Evolutionary conservation across 2,113 vertebrate genomes (phyloP).

Genomic region (Microcebus murinus): DNA sequence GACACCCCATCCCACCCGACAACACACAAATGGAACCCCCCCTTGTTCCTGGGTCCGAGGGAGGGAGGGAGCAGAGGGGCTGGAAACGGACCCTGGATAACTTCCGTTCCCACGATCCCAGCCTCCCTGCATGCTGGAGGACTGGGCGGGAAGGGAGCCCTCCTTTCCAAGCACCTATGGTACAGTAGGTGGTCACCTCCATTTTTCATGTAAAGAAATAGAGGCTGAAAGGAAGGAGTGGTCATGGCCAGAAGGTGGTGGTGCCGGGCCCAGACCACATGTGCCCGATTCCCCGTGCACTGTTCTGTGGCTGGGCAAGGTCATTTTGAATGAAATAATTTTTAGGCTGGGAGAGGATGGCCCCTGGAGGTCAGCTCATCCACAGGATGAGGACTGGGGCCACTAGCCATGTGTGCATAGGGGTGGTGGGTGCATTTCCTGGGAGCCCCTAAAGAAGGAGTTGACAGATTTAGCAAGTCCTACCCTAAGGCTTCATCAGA

Average conservation of each 20-base stretch:
- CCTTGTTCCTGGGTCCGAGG: slow-evolving; percentile 42
- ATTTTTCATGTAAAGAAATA: neutral
- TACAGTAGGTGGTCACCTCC: neutral
- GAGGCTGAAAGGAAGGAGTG: neutral
- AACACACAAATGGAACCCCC: slow-evolving; percentile 12
- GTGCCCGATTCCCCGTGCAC: neutral
- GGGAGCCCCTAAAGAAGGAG: neutral
- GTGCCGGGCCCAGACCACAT: neutral
- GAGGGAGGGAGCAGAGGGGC: slow-evolving; percentile 42
- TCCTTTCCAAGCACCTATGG: neutral
- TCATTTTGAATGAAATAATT: neutral
- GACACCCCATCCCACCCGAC: slow-evolving; percentile 70
- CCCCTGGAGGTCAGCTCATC: neutral
- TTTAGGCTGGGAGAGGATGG: neutral
- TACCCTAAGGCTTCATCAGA: neutral
- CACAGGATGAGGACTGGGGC: neutral
- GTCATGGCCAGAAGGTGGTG: neutral
- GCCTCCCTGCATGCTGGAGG: slow-evolving; percentile 43
- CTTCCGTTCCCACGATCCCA: slow-evolving; percentile 79
- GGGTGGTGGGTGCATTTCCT: neutral
- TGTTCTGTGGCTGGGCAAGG: neutral
- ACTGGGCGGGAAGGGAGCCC: neutral
- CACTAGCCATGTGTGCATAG: neutral
- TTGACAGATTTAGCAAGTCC: neutral
- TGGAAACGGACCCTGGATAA: slow-evolving; percentile 66